Percentiles rank a stretch among this genome's conserved stretches.
These are phyloP conservation scores for Ectemnius lituratus DNA, from an alignment of 2,888 invertebrate species.

Conservation along the genomic window DNA sequence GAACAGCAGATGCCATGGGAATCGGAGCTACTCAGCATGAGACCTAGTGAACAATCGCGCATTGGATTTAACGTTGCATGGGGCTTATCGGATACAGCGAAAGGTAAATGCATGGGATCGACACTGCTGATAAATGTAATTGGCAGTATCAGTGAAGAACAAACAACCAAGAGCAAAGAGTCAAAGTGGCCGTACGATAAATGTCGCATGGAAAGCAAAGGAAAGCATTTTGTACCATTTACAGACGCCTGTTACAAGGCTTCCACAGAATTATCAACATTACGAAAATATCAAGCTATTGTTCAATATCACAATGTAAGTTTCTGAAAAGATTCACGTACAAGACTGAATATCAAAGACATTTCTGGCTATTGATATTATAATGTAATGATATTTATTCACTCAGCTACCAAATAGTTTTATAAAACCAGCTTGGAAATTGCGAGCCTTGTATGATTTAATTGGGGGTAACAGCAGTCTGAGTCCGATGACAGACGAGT, in stretches of 20 bases:
- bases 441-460: constrained; percentile 69
- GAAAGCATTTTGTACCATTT: constrained; percentile 67
- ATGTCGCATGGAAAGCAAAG: constrained; percentile 63
- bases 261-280: constrained; percentile 73
- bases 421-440: constrained; percentile 60
- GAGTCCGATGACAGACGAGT: constrained; percentile 54
- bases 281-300: constrained; percentile 68
- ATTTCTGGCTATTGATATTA: background rate
- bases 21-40: constrained; percentile 70
- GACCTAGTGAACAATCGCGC: constrained; percentile 65
- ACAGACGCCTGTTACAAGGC: constrained; percentile 72
- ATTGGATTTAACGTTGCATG: constrained; percentile 66
- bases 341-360: background rate
- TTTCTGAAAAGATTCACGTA: constrained; percentile 1
- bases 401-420: constrained; percentile 67
- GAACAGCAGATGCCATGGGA: constrained; percentile 71
- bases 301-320: constrained; percentile 68
- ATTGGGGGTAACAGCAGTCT: constrained; percentile 65
- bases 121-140: constrained; percentile 65
- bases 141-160: constrained; percentile 69
- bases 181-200: constrained; percentile 70
- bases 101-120: constrained; percentile 71
- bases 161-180: constrained; percentile 62
- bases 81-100: constrained; percentile 67
- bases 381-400: constrained; percentile 20